Conservation (phyloP, 92 coral and sea anemone species). For the Pocillopora grandis region DNA sequence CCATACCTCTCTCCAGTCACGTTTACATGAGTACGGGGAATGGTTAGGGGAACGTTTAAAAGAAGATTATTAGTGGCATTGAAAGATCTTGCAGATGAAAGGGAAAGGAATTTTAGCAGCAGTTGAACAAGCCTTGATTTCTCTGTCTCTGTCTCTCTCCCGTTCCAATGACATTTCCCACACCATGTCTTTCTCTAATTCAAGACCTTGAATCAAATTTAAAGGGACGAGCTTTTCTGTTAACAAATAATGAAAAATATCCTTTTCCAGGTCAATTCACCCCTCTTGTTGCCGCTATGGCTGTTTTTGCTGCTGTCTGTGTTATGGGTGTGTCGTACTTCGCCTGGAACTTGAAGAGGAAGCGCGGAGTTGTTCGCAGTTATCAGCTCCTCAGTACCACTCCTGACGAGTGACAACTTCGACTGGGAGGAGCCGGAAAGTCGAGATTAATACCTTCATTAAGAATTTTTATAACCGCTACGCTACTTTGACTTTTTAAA, state of each 20-base stretch:
- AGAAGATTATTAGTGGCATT: no score
- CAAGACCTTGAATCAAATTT: not conserved
- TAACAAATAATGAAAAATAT: not conserved
- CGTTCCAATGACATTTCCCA: no score
- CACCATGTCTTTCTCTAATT: not conserved
- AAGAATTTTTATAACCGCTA: no score
- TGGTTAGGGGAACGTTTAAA: no score
- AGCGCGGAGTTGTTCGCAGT: not conserved
- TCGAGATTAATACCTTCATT: no score
- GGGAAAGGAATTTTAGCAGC: no score
- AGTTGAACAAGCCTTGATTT: no score
- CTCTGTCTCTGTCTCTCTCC: no score
- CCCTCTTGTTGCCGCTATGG: conserved; percentile 12
- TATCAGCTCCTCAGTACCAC: conserved; percentile 17
- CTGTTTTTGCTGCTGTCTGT: conserved; percentile 28
- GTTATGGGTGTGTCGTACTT: conserved; percentile 23
- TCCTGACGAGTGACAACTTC: conserved; percentile 12
- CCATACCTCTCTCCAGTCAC: no score
- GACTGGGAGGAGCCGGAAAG: not conserved
- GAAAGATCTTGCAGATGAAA: no score
- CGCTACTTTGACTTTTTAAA: no score
- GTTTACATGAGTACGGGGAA: no score
- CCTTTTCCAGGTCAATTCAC: conserved; percentile 18
- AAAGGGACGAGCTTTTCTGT: not conserved
- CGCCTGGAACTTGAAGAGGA: conserved; percentile 15